Evolutionary conservation across 2,113 vertebrate genomes (phyloP), one percentile per base, ranked within the genome.

Genomic region (Heterotilapia buettikoferi): DNA sequence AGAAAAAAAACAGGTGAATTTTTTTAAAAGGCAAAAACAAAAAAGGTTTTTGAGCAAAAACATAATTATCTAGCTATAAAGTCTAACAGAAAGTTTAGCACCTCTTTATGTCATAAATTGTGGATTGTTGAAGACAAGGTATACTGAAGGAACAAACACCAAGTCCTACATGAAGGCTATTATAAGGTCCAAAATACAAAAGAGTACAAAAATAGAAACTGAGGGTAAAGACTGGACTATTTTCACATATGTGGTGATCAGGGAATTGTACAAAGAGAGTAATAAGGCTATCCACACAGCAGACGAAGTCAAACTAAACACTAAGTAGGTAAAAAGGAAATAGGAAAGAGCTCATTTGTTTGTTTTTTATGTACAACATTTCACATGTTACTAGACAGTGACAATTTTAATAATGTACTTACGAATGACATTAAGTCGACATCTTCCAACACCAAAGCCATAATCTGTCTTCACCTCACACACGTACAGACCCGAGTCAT

Each of bases 401-500:
- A 57, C 54, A 57, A 57, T 57, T 57, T 57, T 57, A 0, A 26
- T 57, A 57, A 57, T 57, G 6, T 57, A 57, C 54, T 57, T 57
- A 57, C 12, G 12, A 57, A 7, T 26, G 54, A 57, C 54, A 57
- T 57, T 57, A 57, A 14, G 54, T 57, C 4, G 21, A 57, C 2
- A 24, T 57, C 54, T 57, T 57, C 21, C 21, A 57, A 57, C 21
- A 57, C 54, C 4, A 7, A 26, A 57, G 54, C 54, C 21, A 57
- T 57, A 3, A 57, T 57, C 54, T 14, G 21, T 57, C 2, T 57
- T 57, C 54, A 26, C 54, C 21, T 57, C 54, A 57, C 54, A 57
- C 0, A 26, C 0, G 12, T 26, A 57, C 21, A 26, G 12, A 57
- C 54, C 21, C 4, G 54, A 57, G 54, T 57, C 54, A 57, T 57